Percentiles rank a stretch among this genome's conserved stretches.
phyloP scores from a whole-genome alignment of 2,113 vertebrate species.

The Sylvilagus bachmani region DNA sequence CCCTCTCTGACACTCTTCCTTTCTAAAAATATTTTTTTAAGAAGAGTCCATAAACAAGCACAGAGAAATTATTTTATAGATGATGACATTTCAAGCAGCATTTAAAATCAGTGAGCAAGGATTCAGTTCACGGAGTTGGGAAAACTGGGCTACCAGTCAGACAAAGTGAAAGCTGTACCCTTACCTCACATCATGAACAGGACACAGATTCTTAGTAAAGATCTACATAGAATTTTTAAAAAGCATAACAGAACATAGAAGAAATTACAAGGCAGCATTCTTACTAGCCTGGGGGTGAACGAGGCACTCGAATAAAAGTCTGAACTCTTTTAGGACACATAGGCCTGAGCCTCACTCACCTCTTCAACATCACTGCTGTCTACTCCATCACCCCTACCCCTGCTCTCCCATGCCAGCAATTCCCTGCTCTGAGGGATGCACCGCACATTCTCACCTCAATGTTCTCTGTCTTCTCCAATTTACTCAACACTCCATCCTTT shows the following conservation, averaged over 20 bases:
- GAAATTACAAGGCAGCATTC: constrained; percentile 31
- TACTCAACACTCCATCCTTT: not conserved
- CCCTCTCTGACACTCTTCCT: too few relatives aligned
- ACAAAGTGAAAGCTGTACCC: constrained; percentile 40
- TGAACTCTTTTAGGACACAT: not conserved
- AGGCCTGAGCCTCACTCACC: not conserved
- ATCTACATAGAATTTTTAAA: constrained; percentile 11
- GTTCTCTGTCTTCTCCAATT: not conserved
- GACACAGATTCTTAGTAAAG: constrained; percentile 45
- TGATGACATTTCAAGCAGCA: constrained; percentile 26
- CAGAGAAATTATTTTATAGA: not conserved
- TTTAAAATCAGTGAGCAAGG: constrained; percentile 7
- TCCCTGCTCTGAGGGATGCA: not conserved
- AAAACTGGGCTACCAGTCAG: not conserved
- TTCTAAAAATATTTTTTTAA: too few relatives aligned
- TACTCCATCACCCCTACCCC: too few relatives aligned
- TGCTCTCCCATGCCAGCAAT: not conserved
- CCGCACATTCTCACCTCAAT: not conserved
- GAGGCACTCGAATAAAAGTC: constrained; percentile 35
- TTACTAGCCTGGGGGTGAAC: not conserved
- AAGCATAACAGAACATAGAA: constrained; percentile 33
- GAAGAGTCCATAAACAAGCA: constrained; percentile 34
- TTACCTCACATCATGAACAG: constrained; percentile 38
- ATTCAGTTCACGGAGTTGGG: constrained; percentile 20
- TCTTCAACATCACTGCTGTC: not conserved